phyloP scores from a whole-genome alignment of 2,797 vertebrate species.

The Thaleichthys pacificus region DNA sequence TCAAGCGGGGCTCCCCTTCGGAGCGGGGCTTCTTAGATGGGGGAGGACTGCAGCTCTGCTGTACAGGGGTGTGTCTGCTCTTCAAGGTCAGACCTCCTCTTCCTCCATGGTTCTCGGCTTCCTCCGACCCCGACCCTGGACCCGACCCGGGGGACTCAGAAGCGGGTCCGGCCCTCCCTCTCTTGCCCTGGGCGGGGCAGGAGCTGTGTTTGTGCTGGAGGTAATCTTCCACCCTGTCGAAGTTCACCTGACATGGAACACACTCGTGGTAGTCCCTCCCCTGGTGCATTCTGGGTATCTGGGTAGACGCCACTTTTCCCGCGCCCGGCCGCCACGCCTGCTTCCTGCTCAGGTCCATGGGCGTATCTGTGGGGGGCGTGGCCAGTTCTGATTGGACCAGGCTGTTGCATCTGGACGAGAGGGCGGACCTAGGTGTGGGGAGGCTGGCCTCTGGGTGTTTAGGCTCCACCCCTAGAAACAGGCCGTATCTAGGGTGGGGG shows the following conservation, averaged over 20 bases:
- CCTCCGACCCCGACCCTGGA: too few species aligned
- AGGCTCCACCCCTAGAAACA: slow-evolving; percentile 81
- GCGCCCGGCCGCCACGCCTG: slow-evolving; percentile 25
- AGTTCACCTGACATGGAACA: slow-evolving; percentile 86
- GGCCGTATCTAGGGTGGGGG: slow-evolving; percentile 76
- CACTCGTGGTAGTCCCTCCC: slow-evolving; percentile 85
- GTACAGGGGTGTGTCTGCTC: neutral
- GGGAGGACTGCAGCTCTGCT: too few species aligned
- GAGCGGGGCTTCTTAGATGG: too few species aligned
- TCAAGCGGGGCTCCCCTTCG: neutral
- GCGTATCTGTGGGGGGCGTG: slow-evolving; percentile 58
- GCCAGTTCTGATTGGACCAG: slow-evolving; percentile 75
- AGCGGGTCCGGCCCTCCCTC: slow-evolving; percentile 34
- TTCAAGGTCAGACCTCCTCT: too few species aligned
- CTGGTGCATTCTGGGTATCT: slow-evolving; percentile 38
- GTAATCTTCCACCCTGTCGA: slow-evolving; percentile 88
- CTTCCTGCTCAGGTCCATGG: slow-evolving; percentile 89
- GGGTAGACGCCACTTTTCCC: neutral
- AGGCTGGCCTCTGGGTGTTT: slow-evolving; percentile 83
- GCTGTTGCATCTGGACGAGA: slow-evolving; percentile 76
- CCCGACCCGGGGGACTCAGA: slow-evolving; percentile 68
- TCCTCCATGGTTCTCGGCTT: too few species aligned
- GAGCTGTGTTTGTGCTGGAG: slow-evolving; percentile 88
- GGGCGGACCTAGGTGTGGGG: slow-evolving; percentile 77
- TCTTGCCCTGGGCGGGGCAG: slow-evolving; percentile 69